Percentiles rank a stretch among this genome's conserved stretches.
These are phyloP conservation scores for Urocyon cinereoargenteus DNA, from an alignment of 2,797 vertebrate species.

Conservation along the genomic window DNA sequence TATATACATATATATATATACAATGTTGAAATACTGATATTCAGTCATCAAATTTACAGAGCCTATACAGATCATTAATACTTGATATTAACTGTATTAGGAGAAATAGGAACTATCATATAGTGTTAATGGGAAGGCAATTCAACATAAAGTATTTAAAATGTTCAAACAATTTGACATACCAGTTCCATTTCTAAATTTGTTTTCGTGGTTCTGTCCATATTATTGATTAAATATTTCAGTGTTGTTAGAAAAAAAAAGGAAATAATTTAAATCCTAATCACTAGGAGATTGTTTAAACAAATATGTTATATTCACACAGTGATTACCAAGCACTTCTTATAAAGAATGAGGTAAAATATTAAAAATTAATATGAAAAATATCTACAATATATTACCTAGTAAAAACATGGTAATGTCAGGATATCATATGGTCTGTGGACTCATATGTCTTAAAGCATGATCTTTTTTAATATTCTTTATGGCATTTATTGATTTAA, in stretches of 20 bases:
- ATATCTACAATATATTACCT: neutral
- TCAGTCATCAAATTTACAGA: neutral
- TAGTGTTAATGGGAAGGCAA: neutral
- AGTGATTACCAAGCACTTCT: neutral
- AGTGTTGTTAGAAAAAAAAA: neutral
- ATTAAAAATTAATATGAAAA: neutral
- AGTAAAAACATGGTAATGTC: neutral
- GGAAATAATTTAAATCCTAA: neutral
- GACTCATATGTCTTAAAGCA: neutral
- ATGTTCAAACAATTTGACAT: neutral
- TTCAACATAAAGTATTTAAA: neutral
- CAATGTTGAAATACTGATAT: neutral
- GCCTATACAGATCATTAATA: neutral
- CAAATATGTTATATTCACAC: neutral
- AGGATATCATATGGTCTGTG: neutral
- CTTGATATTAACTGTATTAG: neutral
- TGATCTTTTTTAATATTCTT: neutral
- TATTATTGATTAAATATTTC: neutral
- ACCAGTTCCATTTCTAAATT: neutral
- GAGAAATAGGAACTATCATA: neutral
- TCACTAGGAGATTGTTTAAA: neutral
- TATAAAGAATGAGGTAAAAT: neutral
- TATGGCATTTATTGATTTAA: neutral
- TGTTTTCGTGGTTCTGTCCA: neutral
- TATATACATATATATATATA: neutral